These are phyloP conservation scores for Calyptommatus sinebrachiatus DNA, from an alignment of 2,113 vertebrate species.

Conservation along the genomic window DNA sequence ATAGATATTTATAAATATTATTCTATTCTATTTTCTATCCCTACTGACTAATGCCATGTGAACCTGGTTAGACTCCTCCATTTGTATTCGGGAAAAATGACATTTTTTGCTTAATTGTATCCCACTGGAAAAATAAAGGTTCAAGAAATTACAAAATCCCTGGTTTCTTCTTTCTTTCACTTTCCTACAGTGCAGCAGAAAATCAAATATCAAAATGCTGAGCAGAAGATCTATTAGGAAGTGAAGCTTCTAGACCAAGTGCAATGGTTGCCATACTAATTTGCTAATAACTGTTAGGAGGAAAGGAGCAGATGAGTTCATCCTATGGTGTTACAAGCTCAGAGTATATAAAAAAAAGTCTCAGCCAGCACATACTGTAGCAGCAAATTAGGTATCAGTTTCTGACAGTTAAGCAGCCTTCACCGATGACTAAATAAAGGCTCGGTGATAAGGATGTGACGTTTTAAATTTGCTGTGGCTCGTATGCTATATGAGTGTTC, in stretches of 20 bases:
- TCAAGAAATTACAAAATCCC: conserved; percentile 19
- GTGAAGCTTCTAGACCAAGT: background rate
- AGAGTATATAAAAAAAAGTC: conserved; percentile 25
- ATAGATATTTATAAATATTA: background rate
- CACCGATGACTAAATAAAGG: conserved; percentile 65
- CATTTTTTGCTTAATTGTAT: conserved; percentile 39
- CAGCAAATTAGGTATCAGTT: conserved; percentile 31
- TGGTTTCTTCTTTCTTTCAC: background rate
- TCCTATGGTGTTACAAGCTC: background rate
- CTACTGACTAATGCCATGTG: background rate
- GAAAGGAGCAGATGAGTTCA: conserved; percentile 30
- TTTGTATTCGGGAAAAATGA: background rate
- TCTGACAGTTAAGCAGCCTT: conserved; percentile 43
- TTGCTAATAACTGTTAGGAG: background rate
- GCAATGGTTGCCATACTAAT: conserved; percentile 33
- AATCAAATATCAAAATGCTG: conserved; percentile 11
- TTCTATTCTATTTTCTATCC: background rate
- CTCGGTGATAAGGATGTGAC: conserved; percentile 63
- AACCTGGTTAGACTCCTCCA: background rate
- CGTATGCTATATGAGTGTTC: conserved; percentile 72
- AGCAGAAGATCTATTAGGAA: conserved; percentile 42
- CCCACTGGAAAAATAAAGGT: conserved; percentile 46
- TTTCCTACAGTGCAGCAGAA: conserved; percentile 19
- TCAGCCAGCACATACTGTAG: conserved; percentile 16
- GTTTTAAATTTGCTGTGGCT: conserved; percentile 65